These are phyloP conservation scores for Bombus picipes DNA, from an alignment of 1,140 invertebrate genomes.

Conservation along the genomic window DNA sequence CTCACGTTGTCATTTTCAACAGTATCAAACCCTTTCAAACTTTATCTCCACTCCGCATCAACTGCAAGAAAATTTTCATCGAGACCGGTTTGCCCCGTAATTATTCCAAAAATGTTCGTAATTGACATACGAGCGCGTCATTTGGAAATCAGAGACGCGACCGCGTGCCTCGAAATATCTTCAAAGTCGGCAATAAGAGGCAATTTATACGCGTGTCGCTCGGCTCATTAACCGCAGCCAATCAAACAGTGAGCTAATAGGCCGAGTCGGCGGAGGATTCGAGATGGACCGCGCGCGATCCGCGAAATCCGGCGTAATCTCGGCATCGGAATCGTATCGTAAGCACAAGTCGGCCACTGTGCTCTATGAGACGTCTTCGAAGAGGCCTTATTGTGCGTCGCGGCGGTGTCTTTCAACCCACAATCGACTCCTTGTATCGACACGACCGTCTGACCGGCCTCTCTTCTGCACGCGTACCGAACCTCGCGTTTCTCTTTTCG, in stretches of 20 bases:
- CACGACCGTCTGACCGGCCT: conserved; percentile 17
- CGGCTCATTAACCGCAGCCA: conserved; percentile 81
- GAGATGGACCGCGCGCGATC: conserved; percentile 68
- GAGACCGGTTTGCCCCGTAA: too few relatives aligned
- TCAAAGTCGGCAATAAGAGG: conserved; percentile 77
- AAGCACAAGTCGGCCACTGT: conserved; percentile 79
- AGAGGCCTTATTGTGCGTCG: conserved; percentile 60
- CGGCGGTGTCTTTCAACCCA: conserved; percentile 78
- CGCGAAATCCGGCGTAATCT: conserved; percentile 76
- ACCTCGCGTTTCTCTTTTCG: conserved; percentile 73
- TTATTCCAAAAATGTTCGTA: neutral
- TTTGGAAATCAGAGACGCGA: neutral
- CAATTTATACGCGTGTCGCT: conserved; percentile 81
- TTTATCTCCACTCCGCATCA: neutral
- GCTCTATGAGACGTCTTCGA: conserved; percentile 63
- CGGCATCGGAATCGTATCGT: conserved; percentile 79
- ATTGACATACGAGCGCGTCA: neutral
- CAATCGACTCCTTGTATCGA: conserved; percentile 81
- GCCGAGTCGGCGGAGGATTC: conserved; percentile 60
- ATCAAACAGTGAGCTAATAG: conserved; percentile 81
- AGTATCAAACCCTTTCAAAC: too few relatives aligned
- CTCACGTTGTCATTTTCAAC: too few relatives aligned
- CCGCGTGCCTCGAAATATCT: conserved; percentile 78
- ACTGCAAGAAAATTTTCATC: neutral
- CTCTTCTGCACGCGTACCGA: conserved; percentile 5